Conservation (phyloP, 2,888 invertebrate species). For the Cyaniris semiargus region DNA sequence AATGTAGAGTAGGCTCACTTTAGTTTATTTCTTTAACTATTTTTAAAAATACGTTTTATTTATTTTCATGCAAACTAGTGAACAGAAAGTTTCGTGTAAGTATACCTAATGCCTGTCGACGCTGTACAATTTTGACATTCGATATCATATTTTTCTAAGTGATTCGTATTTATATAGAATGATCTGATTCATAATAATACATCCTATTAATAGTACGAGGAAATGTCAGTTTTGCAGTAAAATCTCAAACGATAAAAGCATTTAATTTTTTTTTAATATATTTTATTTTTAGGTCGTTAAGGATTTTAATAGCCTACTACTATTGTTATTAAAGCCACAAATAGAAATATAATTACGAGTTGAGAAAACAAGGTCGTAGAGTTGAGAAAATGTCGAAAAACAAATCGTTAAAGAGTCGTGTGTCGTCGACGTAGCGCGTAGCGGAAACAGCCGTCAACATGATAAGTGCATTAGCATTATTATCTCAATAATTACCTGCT, state of each 20-base stretch:
- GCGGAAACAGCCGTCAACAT: constrained; percentile 76
- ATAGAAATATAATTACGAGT: too few species aligned
- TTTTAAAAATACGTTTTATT: neutral
- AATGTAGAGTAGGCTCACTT: neutral
- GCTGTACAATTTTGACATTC: neutral
- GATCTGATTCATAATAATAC: neutral
- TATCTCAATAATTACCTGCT: constrained; percentile 79
- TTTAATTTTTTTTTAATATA: neutral
- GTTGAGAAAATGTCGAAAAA: constrained; percentile 39
- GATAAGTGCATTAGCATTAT: constrained; percentile 81
- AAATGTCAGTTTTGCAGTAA: neutral
- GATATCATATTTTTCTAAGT: neutral
- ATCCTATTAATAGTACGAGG: neutral
- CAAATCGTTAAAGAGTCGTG: constrained; percentile 56
- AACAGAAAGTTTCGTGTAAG: neutral
- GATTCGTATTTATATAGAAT: neutral
- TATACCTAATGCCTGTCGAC: neutral
- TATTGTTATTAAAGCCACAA: neutral
- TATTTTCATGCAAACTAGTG: constrained; percentile 19
- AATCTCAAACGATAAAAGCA: neutral
- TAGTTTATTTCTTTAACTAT: neutral
- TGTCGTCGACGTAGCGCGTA: constrained; percentile 55
- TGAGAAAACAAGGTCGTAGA: neutral
- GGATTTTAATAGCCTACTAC: neutral
- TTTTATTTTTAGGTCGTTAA: neutral